phyloP scores from a whole-genome alignment of 2,888 invertebrate genomes.

The Mayetiola destructor region DNA sequence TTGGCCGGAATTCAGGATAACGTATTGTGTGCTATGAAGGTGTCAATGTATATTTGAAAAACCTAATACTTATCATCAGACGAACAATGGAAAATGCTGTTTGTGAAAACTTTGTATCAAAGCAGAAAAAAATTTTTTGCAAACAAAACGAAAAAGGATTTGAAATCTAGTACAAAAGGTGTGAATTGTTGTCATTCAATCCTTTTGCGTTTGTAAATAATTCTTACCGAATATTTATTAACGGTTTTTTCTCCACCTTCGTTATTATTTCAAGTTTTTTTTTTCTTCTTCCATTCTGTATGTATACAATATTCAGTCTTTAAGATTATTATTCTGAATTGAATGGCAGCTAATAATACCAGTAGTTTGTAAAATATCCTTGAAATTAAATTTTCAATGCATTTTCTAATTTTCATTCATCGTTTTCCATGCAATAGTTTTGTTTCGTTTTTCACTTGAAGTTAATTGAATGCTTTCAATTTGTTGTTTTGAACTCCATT shows the following conservation, averaged over 20 bases:
- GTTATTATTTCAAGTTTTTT: no score
- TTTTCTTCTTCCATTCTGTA: no score
- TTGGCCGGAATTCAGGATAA: no score
- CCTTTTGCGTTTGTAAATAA: no score
- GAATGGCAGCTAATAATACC: background rate
- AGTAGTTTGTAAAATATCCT: background rate
- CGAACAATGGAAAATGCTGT: background rate
- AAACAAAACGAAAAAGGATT: no score
- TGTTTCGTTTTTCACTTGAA: background rate
- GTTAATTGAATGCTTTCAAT: background rate
- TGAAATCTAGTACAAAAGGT: background rate
- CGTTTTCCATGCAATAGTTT: background rate
- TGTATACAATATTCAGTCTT: no score
- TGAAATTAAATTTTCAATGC: background rate
- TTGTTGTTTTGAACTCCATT: no score
- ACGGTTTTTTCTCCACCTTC: no score
- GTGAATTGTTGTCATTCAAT: conserved; percentile 4
- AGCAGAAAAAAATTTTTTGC: background rate
- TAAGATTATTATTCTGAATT: no score
- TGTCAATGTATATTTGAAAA: conserved; percentile 5
- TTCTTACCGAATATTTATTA: conserved; percentile 2
- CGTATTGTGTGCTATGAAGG: background rate
- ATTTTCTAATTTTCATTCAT: no score
- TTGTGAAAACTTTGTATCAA: background rate
- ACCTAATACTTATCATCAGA: background rate